phyloP scores from a whole-genome alignment of 2,113 vertebrate species.

The Rafetus swinhoei region DNA sequence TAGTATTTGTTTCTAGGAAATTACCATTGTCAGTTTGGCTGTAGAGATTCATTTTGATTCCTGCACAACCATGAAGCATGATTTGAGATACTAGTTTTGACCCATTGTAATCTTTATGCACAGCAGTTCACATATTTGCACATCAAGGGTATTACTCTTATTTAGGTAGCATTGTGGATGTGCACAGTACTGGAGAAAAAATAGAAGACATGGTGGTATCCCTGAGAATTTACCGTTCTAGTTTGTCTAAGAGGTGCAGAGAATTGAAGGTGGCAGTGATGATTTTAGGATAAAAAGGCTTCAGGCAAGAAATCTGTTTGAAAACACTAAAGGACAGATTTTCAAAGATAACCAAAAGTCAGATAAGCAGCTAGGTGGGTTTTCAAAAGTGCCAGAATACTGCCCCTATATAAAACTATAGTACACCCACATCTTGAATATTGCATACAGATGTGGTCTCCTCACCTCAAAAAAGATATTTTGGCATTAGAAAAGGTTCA shows the following conservation, averaged over 20 bases:
- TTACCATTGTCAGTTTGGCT: not conserved
- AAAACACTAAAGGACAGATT: constrained; percentile 18
- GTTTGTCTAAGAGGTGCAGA: not conserved
- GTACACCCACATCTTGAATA: too few relatives aligned
- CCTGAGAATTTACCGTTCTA: not conserved
- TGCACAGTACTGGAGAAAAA: not conserved
- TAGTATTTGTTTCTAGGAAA: not conserved
- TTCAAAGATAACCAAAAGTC: not conserved
- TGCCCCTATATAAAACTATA: too few relatives aligned
- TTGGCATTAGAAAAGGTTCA: too few relatives aligned
- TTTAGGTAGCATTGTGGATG: not conserved
- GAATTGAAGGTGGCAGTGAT: constrained; percentile 21
- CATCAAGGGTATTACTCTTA: not conserved
- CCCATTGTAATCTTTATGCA: not conserved
- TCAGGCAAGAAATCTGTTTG: constrained; percentile 1
- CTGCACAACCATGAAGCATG: not conserved
- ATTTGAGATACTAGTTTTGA: constrained; percentile 18
- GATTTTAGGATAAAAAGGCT: constrained; percentile 37
- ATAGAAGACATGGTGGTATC: accelerated
- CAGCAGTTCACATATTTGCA: not conserved
- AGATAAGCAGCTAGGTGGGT: not conserved
- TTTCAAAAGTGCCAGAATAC: not conserved
- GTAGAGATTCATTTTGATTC: not conserved
- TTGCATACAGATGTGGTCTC: too few relatives aligned
- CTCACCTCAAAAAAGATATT: too few relatives aligned